Base-by-base conservation (phyloP, 2,888 invertebrate genomes). In the Stenolophus ochropezus region DNA sequence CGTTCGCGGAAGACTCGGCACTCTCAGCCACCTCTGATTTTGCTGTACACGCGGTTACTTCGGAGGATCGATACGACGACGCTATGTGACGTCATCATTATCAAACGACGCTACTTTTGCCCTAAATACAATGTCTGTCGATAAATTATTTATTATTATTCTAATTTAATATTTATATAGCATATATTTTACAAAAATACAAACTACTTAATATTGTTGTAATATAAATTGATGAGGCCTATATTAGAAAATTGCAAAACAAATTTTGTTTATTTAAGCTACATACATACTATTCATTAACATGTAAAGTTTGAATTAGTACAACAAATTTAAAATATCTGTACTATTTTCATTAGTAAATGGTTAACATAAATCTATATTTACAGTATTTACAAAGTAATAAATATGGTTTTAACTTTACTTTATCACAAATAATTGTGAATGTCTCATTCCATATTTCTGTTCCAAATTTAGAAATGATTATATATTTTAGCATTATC, bases 11-110 rank as follows among this genome's bases (percentile, higher is more conserved):
- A 51, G 65, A 79, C 79, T 69, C 51, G 71, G 49, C 27, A 23
- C 16, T 33, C 53, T 27, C 53, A 25, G 33, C 65, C 69, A 79
- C 79, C 78, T 79, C 79, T 71, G 71, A 79, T 87, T 86, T 86
- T 84, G 86, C 84, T 85, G 85, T 85, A 87, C 89, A 88, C 89
- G 89, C 88, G 88, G 88, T 88, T 84, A 82, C 82, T 79, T 82
- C 71, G 47, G 81, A 8, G 82, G 87, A 89, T 89, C 89, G 89
- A 89, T 89, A 86, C 88, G 87, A 87, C 88, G 88, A 88, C 88
- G 89, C 89, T 89, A 47, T 80, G 86, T 89, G 88, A 89, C 88
- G 89, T 89, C 88, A 89, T 75, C 71, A 25, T 73, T 79, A 79
- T 71, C 69, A 73, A 73, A 80, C 86, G 84, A 83, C 82, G 84